A percentile compares a stretch with the other conserved stretches of the same genome.
Conservation (phyloP, 2,797 vertebrate species). For the Falco cherrug region DNA sequence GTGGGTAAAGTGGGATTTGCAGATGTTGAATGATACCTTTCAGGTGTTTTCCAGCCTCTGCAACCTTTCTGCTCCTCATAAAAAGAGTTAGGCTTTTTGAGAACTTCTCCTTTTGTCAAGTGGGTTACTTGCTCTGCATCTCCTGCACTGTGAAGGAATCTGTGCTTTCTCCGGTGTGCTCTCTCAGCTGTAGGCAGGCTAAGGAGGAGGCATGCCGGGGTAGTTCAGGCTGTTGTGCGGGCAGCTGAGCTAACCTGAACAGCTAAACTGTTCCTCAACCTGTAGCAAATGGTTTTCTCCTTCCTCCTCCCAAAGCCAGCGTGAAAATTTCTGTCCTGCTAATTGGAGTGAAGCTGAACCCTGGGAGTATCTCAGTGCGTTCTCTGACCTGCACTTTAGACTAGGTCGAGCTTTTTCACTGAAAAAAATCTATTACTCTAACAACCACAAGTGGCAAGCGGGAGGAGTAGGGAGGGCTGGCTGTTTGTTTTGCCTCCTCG, state of each 20-base stretch:
- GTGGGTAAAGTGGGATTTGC: neutral
- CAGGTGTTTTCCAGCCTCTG: neutral
- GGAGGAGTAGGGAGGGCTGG: neutral
- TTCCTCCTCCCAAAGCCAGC: neutral
- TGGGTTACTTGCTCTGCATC: neutral
- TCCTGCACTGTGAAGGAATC: neutral
- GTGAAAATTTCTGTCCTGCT: neutral
- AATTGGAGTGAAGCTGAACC: neutral
- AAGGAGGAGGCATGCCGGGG: neutral
- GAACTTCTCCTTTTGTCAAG: neutral
- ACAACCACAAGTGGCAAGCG: neutral
- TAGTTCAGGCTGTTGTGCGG: neutral
- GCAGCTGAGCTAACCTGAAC: neutral
- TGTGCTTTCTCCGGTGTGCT: neutral
- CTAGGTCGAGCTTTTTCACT: neutral
- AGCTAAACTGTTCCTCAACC: fast-evolving
- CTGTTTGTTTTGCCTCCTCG: neutral
- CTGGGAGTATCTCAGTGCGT: neutral
- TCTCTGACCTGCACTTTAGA: neutral
- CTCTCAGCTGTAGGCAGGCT: neutral
- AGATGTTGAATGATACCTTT: neutral
- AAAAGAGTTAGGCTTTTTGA: neutral
- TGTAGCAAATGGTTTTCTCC: neutral
- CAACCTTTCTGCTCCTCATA: neutral
- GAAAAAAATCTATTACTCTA: neutral